These are phyloP conservation scores for Drosophila falleni DNA, from an alignment of 2,888 invertebrate genomes.

Conservation along the genomic window DNA sequence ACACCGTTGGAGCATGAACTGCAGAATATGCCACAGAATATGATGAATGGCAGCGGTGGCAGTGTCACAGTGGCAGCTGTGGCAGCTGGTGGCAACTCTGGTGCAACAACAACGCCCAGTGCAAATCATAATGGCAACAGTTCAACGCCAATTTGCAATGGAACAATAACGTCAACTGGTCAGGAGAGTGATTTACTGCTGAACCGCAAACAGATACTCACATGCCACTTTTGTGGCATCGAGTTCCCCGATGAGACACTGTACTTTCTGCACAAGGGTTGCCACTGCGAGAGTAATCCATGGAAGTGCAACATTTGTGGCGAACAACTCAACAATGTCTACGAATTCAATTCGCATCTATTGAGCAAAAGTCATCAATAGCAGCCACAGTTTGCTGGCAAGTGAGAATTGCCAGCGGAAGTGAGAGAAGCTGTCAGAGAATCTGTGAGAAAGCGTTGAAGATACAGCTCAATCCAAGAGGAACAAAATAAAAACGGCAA, in stretches of 20 bases:
- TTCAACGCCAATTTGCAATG: conserved; percentile 86
- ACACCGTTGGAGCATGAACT: conserved; percentile 77
- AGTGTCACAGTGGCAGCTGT: conserved; percentile 2
- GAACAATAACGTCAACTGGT: conserved; percentile 91
- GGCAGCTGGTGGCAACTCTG: conserved; percentile 17
- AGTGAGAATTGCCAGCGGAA: conserved; percentile 43
- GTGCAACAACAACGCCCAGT: not conserved
- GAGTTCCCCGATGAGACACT: conserved; percentile 98
- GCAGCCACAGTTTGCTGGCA: conserved; percentile 80
- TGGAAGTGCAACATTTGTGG: conserved; percentile 99
- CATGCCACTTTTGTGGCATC: conserved; percentile 96
- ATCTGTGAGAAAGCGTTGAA: conserved; percentile 4
- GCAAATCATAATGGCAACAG: conserved; percentile 30
- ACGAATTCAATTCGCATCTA: conserved; percentile 98
- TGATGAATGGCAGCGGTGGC: conserved; percentile 61
- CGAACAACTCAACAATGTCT: conserved; percentile 96
- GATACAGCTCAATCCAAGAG: conserved; percentile 18
- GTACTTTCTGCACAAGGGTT: conserved; percentile 98
- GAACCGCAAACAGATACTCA: conserved; percentile 87
- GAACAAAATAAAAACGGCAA: conserved; percentile 12
- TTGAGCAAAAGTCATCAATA: conserved; percentile 96
- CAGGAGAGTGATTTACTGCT: conserved; percentile 87
- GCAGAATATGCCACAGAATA: conserved; percentile 65
- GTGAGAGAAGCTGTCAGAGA: conserved; percentile 1
- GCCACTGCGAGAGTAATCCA: conserved; percentile 98